These are phyloP conservation scores for Neolamprologus variostigma DNA, from an alignment of 2,113 vertebrate genomes.

Conservation along the genomic window DNA sequence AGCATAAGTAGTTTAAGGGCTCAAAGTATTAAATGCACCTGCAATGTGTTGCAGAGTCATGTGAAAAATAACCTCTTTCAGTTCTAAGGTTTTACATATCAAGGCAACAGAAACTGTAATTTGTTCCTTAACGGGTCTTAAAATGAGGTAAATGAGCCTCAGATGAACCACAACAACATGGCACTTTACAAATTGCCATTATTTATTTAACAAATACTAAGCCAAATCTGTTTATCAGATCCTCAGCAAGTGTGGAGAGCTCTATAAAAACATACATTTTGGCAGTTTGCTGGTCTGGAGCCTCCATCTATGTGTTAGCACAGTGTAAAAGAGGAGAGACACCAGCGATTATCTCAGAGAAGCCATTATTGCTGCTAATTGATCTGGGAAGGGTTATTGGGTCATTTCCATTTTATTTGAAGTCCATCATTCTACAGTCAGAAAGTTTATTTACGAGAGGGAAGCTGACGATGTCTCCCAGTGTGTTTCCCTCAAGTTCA, in stretches of 20 bases:
- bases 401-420: background rate
- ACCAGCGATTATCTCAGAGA: background rate
- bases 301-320: background rate
- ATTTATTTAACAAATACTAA: background rate
- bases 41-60: background rate
- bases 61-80: background rate
- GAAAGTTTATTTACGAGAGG: background rate
- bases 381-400: background rate
- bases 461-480: background rate
- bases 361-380: background rate
- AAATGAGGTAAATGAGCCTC: background rate
- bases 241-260: background rate
- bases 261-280: background rate
- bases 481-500: background rate
- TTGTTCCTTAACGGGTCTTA: background rate
- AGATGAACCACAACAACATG: background rate
- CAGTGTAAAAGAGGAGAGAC: background rate
- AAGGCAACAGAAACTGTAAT: fast-evolving
- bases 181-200: background rate
- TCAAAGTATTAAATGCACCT: background rate
- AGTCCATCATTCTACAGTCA: background rate
- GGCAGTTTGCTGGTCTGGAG: background rate
- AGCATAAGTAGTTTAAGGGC: constrained; percentile 8
- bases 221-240: background rate
- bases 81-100: background rate